Base-by-base conservation (phyloP, 2,113 vertebrate species). In the Speoplatyrhinus poulsoni region DNA sequence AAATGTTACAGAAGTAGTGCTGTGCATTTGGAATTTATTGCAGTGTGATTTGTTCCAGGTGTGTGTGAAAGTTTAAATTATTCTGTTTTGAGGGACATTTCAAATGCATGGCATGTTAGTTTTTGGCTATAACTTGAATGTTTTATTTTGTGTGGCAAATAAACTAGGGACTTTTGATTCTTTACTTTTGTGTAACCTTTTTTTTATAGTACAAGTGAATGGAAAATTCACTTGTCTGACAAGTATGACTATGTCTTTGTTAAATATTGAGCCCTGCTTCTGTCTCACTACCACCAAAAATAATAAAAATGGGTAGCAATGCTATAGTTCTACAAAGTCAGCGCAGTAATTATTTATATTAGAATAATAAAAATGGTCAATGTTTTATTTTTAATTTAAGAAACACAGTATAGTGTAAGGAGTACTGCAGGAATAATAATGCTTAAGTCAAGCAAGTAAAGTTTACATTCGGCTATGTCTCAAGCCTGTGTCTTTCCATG, bases 41-140 rank as follows among this genome's bases (percentile, higher is more conserved):
- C 47, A 6, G 19, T 63, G 5, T 59, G 12, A 46, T 70, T 46
- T 50, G 17, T 75, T 53, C 64, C 62, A 33, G 19, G 5, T n/a
- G n/a, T 26, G 19, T 71, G 33, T 56, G 26, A 26, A 26, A 26
- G 26, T 26, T 26, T 26, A 26, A 26, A 26, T 26, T 62, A 65
- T 57, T 9, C 17, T 55, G 54, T 73, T 61, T 67, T 15, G 16
- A 19, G 26, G 50, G 46, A 69, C 68, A 62, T 78, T 73, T 17
- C 77, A 61, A 81, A 80, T 83, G 89, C 89, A 90, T 87, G 86
- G 74, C 76, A 67, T 86, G 79, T 17, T 70, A 60, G 53, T 3
- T 3, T 65, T 57, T 67, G 12, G 49, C 69, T 80, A 26, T 81
- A 78, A 70, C 4, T 33, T 46, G 53, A 71, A 41, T 12, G 3